Evolutionary conservation across 2,113 vertebrate species (phyloP), one percentile per base, ranked within the genome.

Genomic region (Equus przewalskii): DNA sequence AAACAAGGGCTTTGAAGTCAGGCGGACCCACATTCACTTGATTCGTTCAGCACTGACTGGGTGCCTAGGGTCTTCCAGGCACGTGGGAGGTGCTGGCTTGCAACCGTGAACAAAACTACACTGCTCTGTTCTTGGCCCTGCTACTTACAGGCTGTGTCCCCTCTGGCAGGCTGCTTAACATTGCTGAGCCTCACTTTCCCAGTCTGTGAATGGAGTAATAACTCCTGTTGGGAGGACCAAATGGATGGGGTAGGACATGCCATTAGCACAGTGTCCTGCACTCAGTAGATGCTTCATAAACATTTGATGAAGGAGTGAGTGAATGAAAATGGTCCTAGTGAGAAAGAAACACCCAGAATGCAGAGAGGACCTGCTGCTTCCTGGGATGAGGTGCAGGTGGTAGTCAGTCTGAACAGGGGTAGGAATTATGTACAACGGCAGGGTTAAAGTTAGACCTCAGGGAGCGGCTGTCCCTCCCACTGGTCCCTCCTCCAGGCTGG

Each of bases 1-100:
- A 89, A 89, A 69, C 44, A 87, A 92, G 62, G 70, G 69, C 92
- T 98, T 96, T 95, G 97, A 96, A 87, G 81, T 94, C 49, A 12
- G 41, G 58, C 15, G 49, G 92, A 65, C 28, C 36, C 70, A 54
- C 67, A 36, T 83, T 89, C 26, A 49, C 87, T 85, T 78, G 78
- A 94, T 85, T 93, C n/a, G 21, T 18, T 72, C 46, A 24, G 70
- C 84, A 56, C 3, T 26, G 62, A 95, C 36, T 67, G 62, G 86
- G 54, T 1, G 18, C 79, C 86, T 54, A 67, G 22, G 82, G 36
- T 89, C 60, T 94, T 70, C 76, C 91, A 73, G 86, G 75, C 54
- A 36, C 0, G 26, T 80, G 36, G 82, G 92, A 75, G 28, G 78
- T 73, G 28, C 81, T 44, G 6, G 41, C 30, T 90, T 86, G 86